Percentiles rank a stretch among this genome's conserved stretches.
phyloP scores from a whole-genome alignment of 2,888 invertebrate species.

The Nymphalis polychloros region DNA sequence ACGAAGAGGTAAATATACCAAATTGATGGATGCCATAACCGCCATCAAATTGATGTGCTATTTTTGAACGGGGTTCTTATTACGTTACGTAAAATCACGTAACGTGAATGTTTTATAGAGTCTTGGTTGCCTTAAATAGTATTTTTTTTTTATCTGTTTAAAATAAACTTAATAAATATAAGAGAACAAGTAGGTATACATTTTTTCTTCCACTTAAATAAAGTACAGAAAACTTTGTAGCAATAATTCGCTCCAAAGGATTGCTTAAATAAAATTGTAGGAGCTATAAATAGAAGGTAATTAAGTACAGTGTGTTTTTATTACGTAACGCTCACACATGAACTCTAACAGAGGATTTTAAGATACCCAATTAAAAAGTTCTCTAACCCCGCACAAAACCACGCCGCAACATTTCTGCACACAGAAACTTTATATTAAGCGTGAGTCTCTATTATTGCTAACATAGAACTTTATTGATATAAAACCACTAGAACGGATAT shows the following conservation, averaged over 20 bases:
- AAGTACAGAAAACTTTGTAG: too few species aligned
- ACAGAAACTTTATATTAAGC: background rate
- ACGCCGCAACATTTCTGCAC: background rate
- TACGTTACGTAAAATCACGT: background rate
- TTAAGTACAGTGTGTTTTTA: background rate
- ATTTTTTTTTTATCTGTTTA: too few species aligned
- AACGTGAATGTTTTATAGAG: background rate
- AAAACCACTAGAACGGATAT: background rate
- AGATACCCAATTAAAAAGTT: slow-evolving; percentile 3
- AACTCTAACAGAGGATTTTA: background rate
- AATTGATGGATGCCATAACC: slow-evolving; percentile 12
- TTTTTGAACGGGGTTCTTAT: background rate
- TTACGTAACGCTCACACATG: background rate
- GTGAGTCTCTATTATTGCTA: background rate
- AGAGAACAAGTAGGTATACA: too few species aligned
- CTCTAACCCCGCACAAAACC: background rate
- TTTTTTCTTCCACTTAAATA: too few species aligned
- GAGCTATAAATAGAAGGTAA: too few species aligned
- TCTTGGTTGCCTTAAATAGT: background rate
- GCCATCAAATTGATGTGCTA: background rate
- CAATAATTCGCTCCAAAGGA: too few species aligned
- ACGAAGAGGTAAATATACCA: background rate
- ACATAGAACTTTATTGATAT: background rate
- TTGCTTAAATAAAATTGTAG: too few species aligned
- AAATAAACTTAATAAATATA: too few species aligned